Conservation (phyloP, 2,888 invertebrate genomes). For the Globia sparganii region DNA sequence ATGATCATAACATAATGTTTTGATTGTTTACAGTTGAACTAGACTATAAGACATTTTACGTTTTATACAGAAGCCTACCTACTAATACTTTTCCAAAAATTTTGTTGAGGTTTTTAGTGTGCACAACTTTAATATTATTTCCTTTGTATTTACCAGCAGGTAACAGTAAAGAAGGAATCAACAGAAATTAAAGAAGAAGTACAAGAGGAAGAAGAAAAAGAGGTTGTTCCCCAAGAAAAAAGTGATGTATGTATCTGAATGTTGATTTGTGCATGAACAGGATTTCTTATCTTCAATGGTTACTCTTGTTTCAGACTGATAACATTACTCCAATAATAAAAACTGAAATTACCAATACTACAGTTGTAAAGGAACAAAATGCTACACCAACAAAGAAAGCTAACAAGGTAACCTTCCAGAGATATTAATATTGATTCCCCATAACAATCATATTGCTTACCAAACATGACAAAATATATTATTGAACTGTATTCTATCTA, state of each 20-base stretch:
- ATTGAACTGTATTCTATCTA: neutral
- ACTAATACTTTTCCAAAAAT: neutral
- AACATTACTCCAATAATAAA: slow-evolving; percentile 27
- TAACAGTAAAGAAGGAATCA: slow-evolving; percentile 34
- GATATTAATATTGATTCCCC: neutral
- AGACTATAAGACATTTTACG: neutral
- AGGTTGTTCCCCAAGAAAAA: slow-evolving; percentile 2
- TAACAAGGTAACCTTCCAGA: slow-evolving; percentile 50
- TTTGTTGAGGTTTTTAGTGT: neutral
- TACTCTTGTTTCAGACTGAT: slow-evolving; percentile 48
- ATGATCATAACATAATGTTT: too few species aligned
- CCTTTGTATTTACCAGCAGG: slow-evolving; percentile 23
- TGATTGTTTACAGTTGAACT: neutral
- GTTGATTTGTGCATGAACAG: neutral
- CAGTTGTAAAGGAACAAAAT: slow-evolving; percentile 30
- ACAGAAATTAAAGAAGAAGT: slow-evolving; percentile 6
- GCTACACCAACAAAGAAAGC: slow-evolving; percentile 58
- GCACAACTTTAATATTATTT: neutral
- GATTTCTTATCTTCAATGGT: neutral
- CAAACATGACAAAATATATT: neutral
- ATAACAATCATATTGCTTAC: neutral
- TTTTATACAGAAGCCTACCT: neutral
- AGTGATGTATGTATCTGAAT: slow-evolving; percentile 41
- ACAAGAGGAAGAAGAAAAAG: slow-evolving; percentile 21
- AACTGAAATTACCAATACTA: slow-evolving; percentile 35